These are phyloP conservation scores for Dinoponera quadriceps DNA, from an alignment of 1,140 invertebrate genomes.

Conservation along the genomic window DNA sequence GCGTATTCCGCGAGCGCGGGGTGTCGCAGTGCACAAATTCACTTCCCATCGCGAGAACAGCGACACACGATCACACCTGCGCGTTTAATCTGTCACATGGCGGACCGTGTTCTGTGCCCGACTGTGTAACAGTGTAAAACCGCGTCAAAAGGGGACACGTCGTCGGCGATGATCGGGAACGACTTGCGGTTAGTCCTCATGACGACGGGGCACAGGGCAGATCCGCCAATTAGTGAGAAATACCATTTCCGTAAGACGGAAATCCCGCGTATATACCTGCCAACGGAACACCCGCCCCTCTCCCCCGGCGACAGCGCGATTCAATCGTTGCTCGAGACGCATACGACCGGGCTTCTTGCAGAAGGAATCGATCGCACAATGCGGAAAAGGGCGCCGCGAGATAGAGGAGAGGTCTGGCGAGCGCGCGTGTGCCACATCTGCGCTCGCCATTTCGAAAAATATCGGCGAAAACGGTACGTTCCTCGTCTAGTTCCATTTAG, in stretches of 20 bases:
- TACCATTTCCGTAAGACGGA: conserved; percentile 42
- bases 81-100: background rate
- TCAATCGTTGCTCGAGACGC: no score
- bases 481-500: conserved; percentile 26
- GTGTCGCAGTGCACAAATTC: background rate
- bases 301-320: background rate
- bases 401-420: background rate
- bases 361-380: background rate
- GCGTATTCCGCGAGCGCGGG: background rate
- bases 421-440: background rate
- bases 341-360: background rate
- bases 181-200: conserved; percentile 3
- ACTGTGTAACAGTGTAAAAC: background rate
- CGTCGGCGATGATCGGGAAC: background rate
- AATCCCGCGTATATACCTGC: conserved; percentile 33
- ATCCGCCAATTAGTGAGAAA: conserved; percentile 40
- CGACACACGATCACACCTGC: conserved; percentile 13
- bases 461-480: conserved; percentile 8
- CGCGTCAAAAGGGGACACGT: background rate
- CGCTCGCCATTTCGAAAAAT: conserved; percentile 16
- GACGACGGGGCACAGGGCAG: background rate
- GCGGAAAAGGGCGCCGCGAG: background rate
- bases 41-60: background rate
- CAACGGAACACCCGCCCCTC: conserved; percentile 13
- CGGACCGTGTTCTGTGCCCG: background rate